These are phyloP conservation scores for Prionailurus bengalensis DNA, from an alignment of 2,113 vertebrate genomes.

Conservation along the genomic window DNA sequence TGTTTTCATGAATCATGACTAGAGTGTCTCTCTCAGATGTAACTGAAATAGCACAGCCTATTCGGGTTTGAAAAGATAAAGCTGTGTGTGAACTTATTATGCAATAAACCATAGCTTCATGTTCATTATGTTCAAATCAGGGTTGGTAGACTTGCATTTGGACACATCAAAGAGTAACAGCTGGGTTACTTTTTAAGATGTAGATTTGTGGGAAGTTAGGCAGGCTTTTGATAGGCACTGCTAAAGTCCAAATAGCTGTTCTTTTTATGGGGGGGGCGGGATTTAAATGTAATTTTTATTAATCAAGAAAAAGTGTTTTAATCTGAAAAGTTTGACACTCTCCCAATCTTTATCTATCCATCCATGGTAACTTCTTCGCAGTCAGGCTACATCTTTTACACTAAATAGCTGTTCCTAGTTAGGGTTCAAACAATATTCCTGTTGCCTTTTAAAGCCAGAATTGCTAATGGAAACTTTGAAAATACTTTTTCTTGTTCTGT, in stretches of 20 bases:
- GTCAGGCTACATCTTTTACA: background rate
- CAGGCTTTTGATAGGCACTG: background rate
- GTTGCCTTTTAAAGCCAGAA: background rate
- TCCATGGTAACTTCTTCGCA: background rate
- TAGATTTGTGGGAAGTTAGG: constrained; percentile 39
- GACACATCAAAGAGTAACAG: constrained; percentile 46
- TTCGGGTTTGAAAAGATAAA: constrained; percentile 78
- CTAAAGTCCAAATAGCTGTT: background rate
- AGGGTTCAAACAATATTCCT: background rate
- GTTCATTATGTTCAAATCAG: constrained; percentile 67
- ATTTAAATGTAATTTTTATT: constrained; percentile 41
- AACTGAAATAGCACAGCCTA: constrained; percentile 59
- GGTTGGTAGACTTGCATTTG: constrained; percentile 49
- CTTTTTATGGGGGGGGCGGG: too few relatives aligned
- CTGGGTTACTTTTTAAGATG: constrained; percentile 59
- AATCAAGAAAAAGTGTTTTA: background rate
- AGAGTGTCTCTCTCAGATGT: constrained; percentile 73
- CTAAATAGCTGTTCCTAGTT: background rate
- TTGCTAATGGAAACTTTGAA: background rate
- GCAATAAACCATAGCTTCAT: constrained; percentile 38
- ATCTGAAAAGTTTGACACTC: constrained; percentile 21
- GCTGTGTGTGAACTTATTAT: constrained; percentile 62
- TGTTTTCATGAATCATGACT: constrained; percentile 77
- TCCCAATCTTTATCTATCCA: background rate
- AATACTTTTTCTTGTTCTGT: background rate